Evolutionary conservation across 1,140 invertebrate species (phyloP), one percentile per base, ranked within the genome.

Genomic region (Chironomus striatipennis): DNA sequence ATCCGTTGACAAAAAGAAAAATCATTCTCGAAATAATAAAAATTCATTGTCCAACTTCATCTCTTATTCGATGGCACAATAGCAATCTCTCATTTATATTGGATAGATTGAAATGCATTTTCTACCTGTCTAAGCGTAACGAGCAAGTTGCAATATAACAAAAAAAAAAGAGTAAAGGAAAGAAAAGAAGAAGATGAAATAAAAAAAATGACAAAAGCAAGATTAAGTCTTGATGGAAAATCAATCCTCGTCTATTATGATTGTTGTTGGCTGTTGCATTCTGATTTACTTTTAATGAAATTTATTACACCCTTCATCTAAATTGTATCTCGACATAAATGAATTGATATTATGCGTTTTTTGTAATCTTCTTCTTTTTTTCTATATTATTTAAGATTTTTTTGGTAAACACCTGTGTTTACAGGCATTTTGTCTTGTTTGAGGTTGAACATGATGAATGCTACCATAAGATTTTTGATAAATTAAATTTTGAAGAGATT

Each of bases 271-370:
- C 47, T 57, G n/a, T 57, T 57, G 47, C 15, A 15, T 57, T 57
- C 8, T 10, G 47, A 57, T 57, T 57, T 57, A 57, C 47, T 57
- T 57, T 57, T 57, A 57, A 57, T 57, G 47, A 57, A 57, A 57
- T 57, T 57, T 57, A 57, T 57, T 57, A 57, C 47, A 57, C 47
- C 47, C 47, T 57, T 57, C 24, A 34, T 34, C 24, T 34, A 34
- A 34, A 34, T 34, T 34, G 24, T 34, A 34, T 34, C 24, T 34
- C 47, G 47, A 57, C n/a, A 57, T 5, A 57, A 57, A 47, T n/a
- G n/a, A 57, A 57, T 57, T 57, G 47, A 57, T 57, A 57, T 57
- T 57, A n/a, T 57, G 47, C n/a, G 47, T n/a, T 57, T n/a, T 34
- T 34, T 34, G 24, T 34, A 34, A 34, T 34, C 24, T 34, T 34